phyloP scores from a whole-genome alignment of 1,140 invertebrate genomes.

The Orchestia grillus region DNA sequence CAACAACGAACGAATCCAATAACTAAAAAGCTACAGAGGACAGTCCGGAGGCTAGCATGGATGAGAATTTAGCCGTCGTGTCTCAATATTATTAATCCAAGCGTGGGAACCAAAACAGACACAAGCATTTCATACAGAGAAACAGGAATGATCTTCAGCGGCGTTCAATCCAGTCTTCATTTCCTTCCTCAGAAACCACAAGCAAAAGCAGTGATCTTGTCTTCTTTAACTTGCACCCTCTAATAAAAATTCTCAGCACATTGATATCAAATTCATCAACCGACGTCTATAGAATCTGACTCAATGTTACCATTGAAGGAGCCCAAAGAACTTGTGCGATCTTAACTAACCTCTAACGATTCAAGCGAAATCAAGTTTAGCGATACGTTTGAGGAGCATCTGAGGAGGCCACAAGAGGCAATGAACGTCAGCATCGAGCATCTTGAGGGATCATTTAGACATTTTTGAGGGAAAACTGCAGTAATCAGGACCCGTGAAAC shows the following conservation, averaged over 20 bases:
- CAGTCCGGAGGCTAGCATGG: no score
- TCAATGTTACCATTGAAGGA: neutral
- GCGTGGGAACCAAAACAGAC: no score
- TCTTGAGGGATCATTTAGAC: neutral
- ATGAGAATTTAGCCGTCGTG: no score
- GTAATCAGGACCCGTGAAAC: neutral
- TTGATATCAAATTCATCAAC: neutral
- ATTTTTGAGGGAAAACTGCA: neutral
- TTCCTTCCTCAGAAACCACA: no score
- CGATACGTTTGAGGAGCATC: neutral
- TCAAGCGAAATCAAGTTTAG: neutral
- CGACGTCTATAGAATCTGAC: neutral
- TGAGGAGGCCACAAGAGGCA: neutral
- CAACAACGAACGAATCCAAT: no score
- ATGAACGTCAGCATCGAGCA: neutral
- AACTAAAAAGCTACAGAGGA: no score
- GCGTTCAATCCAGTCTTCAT: no score
- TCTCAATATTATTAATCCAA: no score
- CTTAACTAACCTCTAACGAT: neutral
- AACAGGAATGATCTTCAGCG: no score
- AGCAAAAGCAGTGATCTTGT: no score
- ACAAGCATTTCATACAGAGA: no score
- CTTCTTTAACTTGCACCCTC: no score
- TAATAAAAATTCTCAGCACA: neutral
- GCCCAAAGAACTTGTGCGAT: neutral